Conservation (phyloP, 2,888 invertebrate genomes). For the Sinodicranocentrus sp. region DNA sequence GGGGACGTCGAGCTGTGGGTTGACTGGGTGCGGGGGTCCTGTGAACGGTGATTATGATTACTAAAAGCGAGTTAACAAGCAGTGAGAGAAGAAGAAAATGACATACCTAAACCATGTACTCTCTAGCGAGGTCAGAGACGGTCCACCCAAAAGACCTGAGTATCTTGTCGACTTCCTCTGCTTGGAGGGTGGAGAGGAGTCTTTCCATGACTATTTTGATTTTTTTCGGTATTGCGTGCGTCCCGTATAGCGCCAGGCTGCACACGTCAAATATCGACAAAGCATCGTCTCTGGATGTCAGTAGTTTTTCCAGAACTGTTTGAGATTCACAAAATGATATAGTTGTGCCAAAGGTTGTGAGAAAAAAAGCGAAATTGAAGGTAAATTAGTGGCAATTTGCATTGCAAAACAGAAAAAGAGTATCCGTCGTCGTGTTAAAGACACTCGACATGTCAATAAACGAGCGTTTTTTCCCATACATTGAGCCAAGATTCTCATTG, state of each 20-base stretch:
- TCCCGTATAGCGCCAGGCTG: conserved; percentile 76
- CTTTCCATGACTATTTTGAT: conserved; percentile 76
- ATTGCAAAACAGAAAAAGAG: not conserved
- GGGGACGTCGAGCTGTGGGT: conserved; percentile 25
- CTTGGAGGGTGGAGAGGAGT: conserved; percentile 74
- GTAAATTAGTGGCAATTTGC: not conserved
- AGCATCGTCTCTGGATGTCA: conserved; percentile 75
- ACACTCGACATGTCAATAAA: not conserved
- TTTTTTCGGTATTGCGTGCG: conserved; percentile 75
- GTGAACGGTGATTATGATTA: not conserved
- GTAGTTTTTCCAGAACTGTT: conserved; percentile 75
- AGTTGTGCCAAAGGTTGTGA: not conserved
- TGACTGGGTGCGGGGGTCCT: conserved; percentile 39
- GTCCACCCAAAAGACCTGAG: conserved; percentile 75
- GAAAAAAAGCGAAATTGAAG: not conserved
- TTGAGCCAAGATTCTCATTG: too few species aligned
- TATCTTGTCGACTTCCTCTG: conserved; percentile 76
- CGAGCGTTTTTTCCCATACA: too few species aligned
- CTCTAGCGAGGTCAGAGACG: conserved; percentile 73
- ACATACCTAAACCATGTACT: conserved; percentile 76
- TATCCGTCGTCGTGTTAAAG: not conserved
- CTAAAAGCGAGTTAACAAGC: not conserved
- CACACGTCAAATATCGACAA: conserved; percentile 76
- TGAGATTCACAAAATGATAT: not conserved
- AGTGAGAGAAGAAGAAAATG: not conserved